phyloP scores from a whole-genome alignment of 2,797 vertebrate genomes.

The Karalla daura region DNA sequence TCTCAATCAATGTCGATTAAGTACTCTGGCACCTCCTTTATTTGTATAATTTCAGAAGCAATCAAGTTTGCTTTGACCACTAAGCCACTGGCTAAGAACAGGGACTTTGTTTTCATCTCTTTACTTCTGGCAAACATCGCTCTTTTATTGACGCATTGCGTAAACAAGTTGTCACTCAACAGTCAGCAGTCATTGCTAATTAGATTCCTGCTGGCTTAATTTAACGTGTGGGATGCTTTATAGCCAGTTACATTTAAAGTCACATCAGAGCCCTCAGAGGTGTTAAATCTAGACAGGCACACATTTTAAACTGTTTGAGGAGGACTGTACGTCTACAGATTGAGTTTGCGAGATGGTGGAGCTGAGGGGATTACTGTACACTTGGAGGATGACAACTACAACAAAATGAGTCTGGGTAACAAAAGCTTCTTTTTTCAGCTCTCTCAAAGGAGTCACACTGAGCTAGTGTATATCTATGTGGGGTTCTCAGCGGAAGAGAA shows the following conservation, averaged over 20 bases:
- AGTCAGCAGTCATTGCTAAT: constrained; percentile 69
- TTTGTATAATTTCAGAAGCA: constrained; percentile 55
- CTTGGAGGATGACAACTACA: constrained; percentile 37
- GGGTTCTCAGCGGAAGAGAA: constrained; percentile 20
- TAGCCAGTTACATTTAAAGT: constrained; percentile 56
- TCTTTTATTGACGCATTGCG: constrained; percentile 62
- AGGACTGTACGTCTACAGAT: constrained; percentile 23
- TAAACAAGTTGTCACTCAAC: constrained; percentile 80
- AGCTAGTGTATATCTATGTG: constrained; percentile 23
- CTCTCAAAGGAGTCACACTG: constrained; percentile 33
- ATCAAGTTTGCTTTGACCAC: constrained; percentile 50
- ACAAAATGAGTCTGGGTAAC: constrained; percentile 27
- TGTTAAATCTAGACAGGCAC: constrained; percentile 33
- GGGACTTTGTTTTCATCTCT: constrained; percentile 50
- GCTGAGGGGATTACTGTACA: constrained; percentile 40
- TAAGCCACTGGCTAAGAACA: constrained; percentile 50
- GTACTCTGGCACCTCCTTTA: constrained; percentile 31
- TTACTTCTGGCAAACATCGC: constrained; percentile 66
- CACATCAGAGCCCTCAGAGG: constrained; percentile 46
- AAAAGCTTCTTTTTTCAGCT: constrained; percentile 26
- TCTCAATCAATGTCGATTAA: constrained; percentile 47
- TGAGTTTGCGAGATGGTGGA: constrained; percentile 32
- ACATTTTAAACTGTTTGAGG: constrained; percentile 19
- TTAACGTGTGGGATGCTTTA: constrained; percentile 56
- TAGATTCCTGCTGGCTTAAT: constrained; percentile 62